These are phyloP conservation scores for Acropora tenuis DNA, from an alignment of 64 coral and sea anemone species.

Conservation along the genomic window DNA sequence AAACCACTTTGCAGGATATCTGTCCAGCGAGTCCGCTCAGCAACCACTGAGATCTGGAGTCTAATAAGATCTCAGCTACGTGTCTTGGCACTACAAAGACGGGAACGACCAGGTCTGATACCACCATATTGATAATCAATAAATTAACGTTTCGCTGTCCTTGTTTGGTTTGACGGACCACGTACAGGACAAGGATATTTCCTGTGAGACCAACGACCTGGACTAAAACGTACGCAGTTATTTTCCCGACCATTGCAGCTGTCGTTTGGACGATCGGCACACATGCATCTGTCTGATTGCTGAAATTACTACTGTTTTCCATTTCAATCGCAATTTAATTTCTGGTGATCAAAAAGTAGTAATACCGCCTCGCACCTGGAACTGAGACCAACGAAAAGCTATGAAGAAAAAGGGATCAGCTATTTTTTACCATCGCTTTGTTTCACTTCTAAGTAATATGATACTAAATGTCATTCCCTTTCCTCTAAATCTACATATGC, in stretches of 20 bases:
- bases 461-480: not conserved
- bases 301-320: not conserved
- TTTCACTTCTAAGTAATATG: not conserved
- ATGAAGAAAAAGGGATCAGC: not conserved
- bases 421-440: not conserved
- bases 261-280: not conserved
- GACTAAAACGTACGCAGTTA: constrained; percentile 3
- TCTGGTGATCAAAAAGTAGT: not conserved
- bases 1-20: constrained; percentile 22
- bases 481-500: not conserved
- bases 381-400: not conserved
- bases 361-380: not conserved
- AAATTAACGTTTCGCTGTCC: constrained; percentile 27
- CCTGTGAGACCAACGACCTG: not conserved
- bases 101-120: constrained; percentile 28
- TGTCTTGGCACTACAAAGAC: not conserved
- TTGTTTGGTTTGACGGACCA: constrained; percentile 15
- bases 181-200: constrained; percentile 30
- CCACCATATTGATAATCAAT: constrained; percentile 45
- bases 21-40: not conserved
- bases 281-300: constrained; percentile 23
- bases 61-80: not conserved
- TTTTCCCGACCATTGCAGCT: not conserved
- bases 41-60: not conserved
- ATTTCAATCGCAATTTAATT: not conserved